A percentile compares a stretch with the other conserved stretches of the same genome.
Evolutionary conservation across 1,140 invertebrate species (phyloP).

Genomic region (Globodera ellingtonae): DNA sequence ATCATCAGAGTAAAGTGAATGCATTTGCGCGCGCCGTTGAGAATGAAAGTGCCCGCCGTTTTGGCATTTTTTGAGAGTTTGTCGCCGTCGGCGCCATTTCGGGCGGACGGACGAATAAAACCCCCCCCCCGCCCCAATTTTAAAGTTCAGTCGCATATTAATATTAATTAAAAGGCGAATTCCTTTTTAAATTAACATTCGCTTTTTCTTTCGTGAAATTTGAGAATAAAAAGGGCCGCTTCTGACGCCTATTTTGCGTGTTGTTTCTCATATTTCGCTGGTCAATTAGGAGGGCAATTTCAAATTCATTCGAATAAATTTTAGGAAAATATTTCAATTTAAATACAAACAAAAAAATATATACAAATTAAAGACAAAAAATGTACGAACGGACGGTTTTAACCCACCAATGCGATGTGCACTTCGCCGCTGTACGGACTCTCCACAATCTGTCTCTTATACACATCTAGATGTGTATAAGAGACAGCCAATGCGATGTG

Average conservation of each 20-base stretch:
- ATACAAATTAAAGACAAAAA: background rate
- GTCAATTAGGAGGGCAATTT: too few species aligned
- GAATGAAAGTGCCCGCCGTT: too few species aligned
- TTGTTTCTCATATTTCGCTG: background rate
- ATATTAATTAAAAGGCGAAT: too few species aligned
- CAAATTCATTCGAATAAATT: background rate
- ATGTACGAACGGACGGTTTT: background rate
- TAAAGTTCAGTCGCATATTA: too few species aligned
- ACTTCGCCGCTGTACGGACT: constrained; percentile 36
- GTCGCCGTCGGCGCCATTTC: too few species aligned
- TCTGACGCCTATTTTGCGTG: background rate
- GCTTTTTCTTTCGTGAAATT: background rate
- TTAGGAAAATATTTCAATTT: constrained; percentile 1
- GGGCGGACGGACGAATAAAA: too few species aligned
- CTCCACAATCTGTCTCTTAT: too few species aligned
- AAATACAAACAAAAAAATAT: background rate
- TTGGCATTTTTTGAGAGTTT: too few species aligned
- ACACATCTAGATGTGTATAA: too few species aligned
- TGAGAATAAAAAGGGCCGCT: constrained; percentile 15
- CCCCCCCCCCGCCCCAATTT: too few species aligned
- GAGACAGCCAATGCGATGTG: constrained; percentile 20
- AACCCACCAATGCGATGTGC: constrained; percentile 23
- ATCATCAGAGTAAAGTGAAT: too few species aligned
- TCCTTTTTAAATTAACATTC: background rate
- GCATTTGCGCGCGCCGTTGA: too few species aligned